Conservation (phyloP, 1,140 invertebrate species). For the Drosophila sturtevanti region DNA sequence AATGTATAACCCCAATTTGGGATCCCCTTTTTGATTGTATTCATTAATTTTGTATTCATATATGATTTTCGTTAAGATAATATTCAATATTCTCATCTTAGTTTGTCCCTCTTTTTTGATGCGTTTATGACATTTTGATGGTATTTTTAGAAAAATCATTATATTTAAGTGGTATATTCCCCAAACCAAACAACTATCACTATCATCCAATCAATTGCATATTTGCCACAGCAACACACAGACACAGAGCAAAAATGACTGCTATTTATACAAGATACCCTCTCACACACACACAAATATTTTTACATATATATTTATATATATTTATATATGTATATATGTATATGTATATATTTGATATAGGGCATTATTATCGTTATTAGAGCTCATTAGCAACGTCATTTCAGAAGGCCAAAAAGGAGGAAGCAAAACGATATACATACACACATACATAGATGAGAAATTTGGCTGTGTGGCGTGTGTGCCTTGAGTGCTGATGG, state of each 20-base stretch:
- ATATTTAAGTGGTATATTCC: slow-evolving; percentile 57
- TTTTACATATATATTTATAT: slow-evolving; percentile 14
- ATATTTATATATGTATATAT: slow-evolving; percentile 27
- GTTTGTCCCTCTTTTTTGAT: background rate
- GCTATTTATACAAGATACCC: slow-evolving; percentile 42
- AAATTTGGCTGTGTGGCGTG: slow-evolving; percentile 1
- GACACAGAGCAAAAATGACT: slow-evolving; percentile 39
- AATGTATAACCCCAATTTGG: background rate
- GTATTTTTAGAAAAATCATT: slow-evolving; percentile 49
- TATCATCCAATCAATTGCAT: slow-evolving; percentile 49
- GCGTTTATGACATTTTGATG: slow-evolving; percentile 36
- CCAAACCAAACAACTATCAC: slow-evolving; percentile 42
- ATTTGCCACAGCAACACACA: slow-evolving; percentile 12
- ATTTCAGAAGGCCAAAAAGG: slow-evolving; percentile 25
- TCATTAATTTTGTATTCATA: background rate
- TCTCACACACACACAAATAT: slow-evolving; percentile 20
- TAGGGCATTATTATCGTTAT: slow-evolving; percentile 68
- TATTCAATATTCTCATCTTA: background rate
- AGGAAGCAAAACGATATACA: slow-evolving; percentile 36
- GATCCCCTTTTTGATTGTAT: background rate
- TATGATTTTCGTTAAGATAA: background rate
- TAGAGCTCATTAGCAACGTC: slow-evolving; percentile 72
- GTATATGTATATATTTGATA: slow-evolving; percentile 58
- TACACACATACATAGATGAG: slow-evolving; percentile 19
- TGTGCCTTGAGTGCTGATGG: slow-evolving; percentile 30